Evolutionary conservation across 2,113 vertebrate genomes (phyloP).

Genomic region (Illadopsis cleaveri): DNA sequence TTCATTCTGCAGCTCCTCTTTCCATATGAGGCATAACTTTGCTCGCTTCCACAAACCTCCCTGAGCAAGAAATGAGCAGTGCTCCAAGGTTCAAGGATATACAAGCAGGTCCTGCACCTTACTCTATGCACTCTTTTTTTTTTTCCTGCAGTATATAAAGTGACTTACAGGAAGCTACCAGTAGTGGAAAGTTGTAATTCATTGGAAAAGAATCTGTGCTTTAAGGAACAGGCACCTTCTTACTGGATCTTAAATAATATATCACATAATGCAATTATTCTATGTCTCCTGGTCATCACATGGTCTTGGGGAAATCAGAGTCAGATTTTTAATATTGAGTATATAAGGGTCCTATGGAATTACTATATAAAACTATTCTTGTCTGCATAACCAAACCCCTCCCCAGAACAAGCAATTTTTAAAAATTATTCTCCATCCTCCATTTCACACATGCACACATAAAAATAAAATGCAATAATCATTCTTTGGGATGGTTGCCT

Average conservation of each 20-base stretch:
- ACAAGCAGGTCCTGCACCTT: conserved; percentile 17
- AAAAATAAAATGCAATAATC: not conserved
- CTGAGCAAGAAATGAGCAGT: conserved; percentile 5
- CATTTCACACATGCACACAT: not conserved
- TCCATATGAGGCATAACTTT: not conserved
- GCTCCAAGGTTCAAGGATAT: not conserved
- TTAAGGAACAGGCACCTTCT: conserved; percentile 36
- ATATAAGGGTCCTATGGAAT: not conserved
- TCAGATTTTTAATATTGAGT: not conserved
- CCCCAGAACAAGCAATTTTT: not conserved
- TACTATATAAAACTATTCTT: not conserved
- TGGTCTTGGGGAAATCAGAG: conserved; percentile 5
- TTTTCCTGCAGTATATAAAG: not conserved
- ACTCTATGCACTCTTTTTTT: not conserved
- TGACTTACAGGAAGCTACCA: conserved; percentile 19
- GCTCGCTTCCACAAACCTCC: not conserved
- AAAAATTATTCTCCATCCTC: not conserved
- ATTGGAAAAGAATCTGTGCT: conserved; percentile 19
- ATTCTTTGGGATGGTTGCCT: not conserved
- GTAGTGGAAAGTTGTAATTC: conserved; percentile 9
- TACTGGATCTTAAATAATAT: conserved; percentile 50
- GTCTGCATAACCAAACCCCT: not conserved
- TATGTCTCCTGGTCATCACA: conserved; percentile 48
- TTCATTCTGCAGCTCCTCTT: not conserved
- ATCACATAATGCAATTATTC: conserved; percentile 58